Evolutionary conservation across 64 coral and sea anemone genomes (phyloP), one percentile per base, ranked within the genome.

Genomic region (Porites australiensis): DNA sequence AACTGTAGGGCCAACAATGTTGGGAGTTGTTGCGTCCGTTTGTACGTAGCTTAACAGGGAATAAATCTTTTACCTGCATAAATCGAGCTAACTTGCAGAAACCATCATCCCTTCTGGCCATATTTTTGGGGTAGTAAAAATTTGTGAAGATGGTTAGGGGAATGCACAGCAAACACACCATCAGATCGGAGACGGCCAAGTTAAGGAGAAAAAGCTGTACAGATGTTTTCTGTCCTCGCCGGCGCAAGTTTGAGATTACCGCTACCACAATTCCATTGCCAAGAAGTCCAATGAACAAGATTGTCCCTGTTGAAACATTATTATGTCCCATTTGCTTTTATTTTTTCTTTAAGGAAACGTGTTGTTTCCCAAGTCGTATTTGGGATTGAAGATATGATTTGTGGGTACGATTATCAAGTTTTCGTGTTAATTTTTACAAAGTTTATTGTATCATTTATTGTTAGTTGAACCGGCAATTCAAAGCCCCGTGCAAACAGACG

Each of bases 181-280:
- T 62, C 3, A 95, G 83, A 63, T 92, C 83, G 11, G 94, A 95
- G 89, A 95, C 75, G 13, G 94, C 94, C 44, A 95, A 75, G 58
- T 95, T 89, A 23, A 95, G 75, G 21, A 95, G 19, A 66, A 91
- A 91, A 51, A 95, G 65, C 65, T 95, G 94, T n/a, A 95, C 89
- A 59, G 82, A 64, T 13, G 82, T 77, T 74, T 91, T 95, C 23
- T 86, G 72, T 9, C 94, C 94, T 15, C 94, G 71, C 45, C 67
- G 78, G 79, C 94, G 74, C 62, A 88, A 6, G 15, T 68, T 87
- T 13, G 69, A 64, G 12, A 91, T 90, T 54, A 95, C 87, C 15
- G 83, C 50, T 15, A 95, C 65, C 4, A 95, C 94, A n/a, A 95
- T 47, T 7, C 82, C 94, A 71, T 95, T 95, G 8, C 89, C 94